Evolutionary conservation across 1,140 invertebrate genomes (phyloP).

Genomic region (Leptinotarsa texana): DNA sequence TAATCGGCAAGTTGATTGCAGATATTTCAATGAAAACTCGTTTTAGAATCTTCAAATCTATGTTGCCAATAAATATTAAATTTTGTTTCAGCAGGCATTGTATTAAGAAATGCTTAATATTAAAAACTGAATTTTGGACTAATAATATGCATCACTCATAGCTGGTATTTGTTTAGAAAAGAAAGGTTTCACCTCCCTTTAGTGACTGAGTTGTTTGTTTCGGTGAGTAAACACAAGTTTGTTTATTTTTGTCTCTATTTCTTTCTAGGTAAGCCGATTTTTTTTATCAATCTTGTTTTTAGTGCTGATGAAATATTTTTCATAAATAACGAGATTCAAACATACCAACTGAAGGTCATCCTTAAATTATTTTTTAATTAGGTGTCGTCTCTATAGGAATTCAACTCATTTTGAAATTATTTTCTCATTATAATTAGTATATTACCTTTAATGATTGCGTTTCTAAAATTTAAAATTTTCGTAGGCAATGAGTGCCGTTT

Average conservation of each 20-base stretch:
- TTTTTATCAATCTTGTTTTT: background rate
- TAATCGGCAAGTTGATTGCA: background rate
- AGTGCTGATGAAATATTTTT: background rate
- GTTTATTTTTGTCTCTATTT: no score
- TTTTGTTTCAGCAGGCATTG: background rate
- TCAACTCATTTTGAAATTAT: background rate
- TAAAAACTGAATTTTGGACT: background rate
- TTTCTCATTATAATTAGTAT: background rate
- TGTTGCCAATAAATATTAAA: background rate
- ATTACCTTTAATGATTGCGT: background rate
- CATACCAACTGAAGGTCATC: constrained; percentile 6
- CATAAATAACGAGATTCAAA: background rate
- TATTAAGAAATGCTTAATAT: background rate
- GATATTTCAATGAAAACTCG: background rate
- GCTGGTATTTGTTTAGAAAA: no score
- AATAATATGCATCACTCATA: background rate
- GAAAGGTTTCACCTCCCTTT: no score
- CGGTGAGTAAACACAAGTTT: no score
- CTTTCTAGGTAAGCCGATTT: no score
- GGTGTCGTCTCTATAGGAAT: background rate
- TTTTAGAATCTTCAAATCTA: background rate
- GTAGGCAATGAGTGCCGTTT: background rate
- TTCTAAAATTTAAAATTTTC: background rate
- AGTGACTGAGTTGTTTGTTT: no score
- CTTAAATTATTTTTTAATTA: background rate